Percentiles rank a stretch among this genome's conserved stretches.
phyloP scores from a whole-genome alignment of 2,888 invertebrate genomes.

The Platynereis dumerilii region DNA sequence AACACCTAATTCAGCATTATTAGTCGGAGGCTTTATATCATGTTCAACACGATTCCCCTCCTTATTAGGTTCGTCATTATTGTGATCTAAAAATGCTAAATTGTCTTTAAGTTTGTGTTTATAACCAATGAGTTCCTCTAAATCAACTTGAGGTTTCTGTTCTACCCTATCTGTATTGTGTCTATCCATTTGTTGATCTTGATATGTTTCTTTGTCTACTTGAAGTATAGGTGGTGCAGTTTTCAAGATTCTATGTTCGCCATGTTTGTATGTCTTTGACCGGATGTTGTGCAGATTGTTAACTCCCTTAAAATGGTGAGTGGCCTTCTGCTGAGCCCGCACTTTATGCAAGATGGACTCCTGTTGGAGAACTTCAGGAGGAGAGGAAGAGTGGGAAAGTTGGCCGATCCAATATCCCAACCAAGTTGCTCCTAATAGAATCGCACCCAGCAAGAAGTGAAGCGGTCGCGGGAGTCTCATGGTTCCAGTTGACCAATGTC shows the following conservation, averaged over 20 bases:
- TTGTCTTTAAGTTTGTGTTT: too few species aligned
- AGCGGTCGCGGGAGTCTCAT: neutral
- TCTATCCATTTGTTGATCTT: neutral
- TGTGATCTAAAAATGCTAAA: too few species aligned
- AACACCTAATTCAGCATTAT: too few species aligned
- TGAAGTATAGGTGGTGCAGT: neutral
- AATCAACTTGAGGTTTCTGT: too few species aligned
- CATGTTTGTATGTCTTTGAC: neutral
- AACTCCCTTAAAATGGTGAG: neutral
- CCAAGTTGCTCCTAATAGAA: constrained; percentile 16
- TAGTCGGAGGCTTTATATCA: neutral
- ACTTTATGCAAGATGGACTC: neutral
- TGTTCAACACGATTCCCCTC: neutral
- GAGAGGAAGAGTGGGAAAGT: constrained; percentile 1
- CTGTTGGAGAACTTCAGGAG: neutral
- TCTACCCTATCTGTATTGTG: too few species aligned
- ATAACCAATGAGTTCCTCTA: too few species aligned
- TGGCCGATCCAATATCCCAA: constrained; percentile 25
- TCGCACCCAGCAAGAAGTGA: constrained; percentile 10
- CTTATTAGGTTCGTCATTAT: neutral
- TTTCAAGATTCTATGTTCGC: neutral
- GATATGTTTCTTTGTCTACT: neutral
- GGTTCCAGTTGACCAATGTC: too few species aligned
- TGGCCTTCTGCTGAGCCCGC: neutral
- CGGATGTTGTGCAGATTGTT: neutral